These are phyloP conservation scores for Oreochromis aureus DNA, from an alignment of 2,113 vertebrate genomes.

Conservation along the genomic window DNA sequence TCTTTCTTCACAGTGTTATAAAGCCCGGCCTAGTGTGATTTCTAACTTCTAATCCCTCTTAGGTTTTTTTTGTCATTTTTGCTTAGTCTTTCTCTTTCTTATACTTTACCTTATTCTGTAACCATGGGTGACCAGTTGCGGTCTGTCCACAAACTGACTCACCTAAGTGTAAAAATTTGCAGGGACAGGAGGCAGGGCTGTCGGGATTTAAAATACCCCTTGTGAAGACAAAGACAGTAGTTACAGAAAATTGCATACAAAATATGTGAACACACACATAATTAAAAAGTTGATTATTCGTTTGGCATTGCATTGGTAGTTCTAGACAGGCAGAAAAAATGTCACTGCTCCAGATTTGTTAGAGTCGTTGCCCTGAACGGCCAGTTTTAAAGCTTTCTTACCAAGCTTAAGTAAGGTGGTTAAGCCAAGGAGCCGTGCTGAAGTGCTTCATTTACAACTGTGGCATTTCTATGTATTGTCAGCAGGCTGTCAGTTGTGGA, in stretches of 20 bases:
- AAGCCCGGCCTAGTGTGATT: conserved; percentile 19
- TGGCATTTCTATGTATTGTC: not conserved
- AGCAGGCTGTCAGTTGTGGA: not conserved
- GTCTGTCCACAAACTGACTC: not conserved
- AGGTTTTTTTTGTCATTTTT: not conserved
- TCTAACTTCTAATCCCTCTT: conserved; percentile 6
- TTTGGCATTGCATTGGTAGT: not conserved
- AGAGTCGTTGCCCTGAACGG: not conserved
- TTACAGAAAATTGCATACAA: not conserved
- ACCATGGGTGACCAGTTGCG: not conserved
- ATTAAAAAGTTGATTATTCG: not conserved
- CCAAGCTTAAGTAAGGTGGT: not conserved
- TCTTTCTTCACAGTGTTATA: conserved; percentile 16
- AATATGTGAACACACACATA: not conserved
- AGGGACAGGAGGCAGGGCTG: not conserved
- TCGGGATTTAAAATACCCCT: not conserved
- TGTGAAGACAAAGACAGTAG: not conserved
- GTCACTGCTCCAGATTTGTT: not conserved
- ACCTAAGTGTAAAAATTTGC: not conserved
- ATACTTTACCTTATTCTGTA: not conserved
- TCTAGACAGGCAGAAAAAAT: not conserved
- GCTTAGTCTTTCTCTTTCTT: not conserved
- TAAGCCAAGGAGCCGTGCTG: not conserved
- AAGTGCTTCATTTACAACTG: not conserved
- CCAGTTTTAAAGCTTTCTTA: not conserved